Evolutionary conservation across 2,797 vertebrate species (phyloP).

Genomic region (Macropus fuliginosus): DNA sequence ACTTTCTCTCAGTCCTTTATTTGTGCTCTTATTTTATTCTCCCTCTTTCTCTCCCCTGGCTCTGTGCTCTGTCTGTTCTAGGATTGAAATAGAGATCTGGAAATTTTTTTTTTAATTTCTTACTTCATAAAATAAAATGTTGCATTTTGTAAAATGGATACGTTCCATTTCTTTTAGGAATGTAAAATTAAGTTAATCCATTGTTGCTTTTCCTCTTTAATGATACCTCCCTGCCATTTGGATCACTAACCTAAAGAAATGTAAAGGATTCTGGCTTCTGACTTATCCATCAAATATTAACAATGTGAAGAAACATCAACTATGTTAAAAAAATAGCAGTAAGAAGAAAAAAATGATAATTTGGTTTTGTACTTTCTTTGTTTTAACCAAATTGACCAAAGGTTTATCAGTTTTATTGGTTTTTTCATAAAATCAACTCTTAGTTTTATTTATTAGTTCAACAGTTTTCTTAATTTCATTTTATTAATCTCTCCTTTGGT

Average conservation of each 20-base stretch:
- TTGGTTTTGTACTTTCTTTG: no score
- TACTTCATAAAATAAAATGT: background rate
- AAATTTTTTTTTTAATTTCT: background rate
- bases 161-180: background rate
- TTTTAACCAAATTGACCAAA: no score
- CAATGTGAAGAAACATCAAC: no score
- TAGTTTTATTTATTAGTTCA: no score
- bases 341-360: no score
- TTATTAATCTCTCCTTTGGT: no score
- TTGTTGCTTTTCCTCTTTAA: background rate
- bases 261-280: no score
- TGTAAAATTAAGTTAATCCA: background rate
- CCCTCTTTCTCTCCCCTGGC: background rate
- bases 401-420: no score
- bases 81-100: background rate
- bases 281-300: no score
- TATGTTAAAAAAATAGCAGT: no score
- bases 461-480: no score
- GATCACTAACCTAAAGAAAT: background rate
- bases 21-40: background rate
- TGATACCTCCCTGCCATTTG: background rate
- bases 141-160: background rate
- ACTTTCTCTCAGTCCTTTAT: background rate
- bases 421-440: no score
- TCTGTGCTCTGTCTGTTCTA: background rate